Percentiles rank a stretch among this genome's conserved stretches.
phyloP scores from a whole-genome alignment of 2,113 vertebrate species.

The Danionella cerebrum region DNA sequence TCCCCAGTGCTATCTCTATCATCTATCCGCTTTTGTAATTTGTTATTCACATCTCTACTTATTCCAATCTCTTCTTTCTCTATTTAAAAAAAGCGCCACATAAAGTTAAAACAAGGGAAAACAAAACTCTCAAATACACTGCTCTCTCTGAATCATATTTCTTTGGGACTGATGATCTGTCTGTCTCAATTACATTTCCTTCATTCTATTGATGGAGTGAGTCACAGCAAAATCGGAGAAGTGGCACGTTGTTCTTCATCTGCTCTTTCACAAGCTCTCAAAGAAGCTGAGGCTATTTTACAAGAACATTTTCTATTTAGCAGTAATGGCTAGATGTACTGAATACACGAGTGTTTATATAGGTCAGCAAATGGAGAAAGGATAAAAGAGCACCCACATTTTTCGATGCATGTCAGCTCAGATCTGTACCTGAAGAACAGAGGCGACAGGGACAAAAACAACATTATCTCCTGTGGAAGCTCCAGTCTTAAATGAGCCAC shows the following conservation, averaged over 20 bases:
- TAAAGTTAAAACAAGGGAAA: slow-evolving; percentile 18
- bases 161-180: slow-evolving; percentile 9
- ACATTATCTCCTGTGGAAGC: slow-evolving; percentile 3
- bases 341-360: background rate
- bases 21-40: background rate
- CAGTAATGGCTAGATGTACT: background rate
- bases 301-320: background rate
- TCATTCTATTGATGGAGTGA: slow-evolving; percentile 9
- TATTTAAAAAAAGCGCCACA: background rate
- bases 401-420: background rate
- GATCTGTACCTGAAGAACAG: background rate
- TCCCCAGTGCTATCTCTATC: background rate
- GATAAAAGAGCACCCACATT: background rate
- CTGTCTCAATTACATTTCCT: slow-evolving; percentile 12
- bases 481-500: background rate
- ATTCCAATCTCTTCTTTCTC: background rate
- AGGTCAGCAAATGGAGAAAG: background rate
- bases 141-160: slow-evolving; percentile 12
- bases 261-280: slow-evolving; percentile 1
- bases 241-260: background rate
- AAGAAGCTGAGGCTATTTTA: background rate
- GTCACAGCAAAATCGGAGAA: background rate
- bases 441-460: slow-evolving; percentile 1
- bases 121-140: slow-evolving; percentile 5
- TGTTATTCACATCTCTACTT: background rate